Percentiles rank a stretch among this genome's conserved stretches.
These are phyloP conservation scores for Rhodophaea formosa DNA, from an alignment of 2,888 invertebrate species.

Conservation along the genomic window DNA sequence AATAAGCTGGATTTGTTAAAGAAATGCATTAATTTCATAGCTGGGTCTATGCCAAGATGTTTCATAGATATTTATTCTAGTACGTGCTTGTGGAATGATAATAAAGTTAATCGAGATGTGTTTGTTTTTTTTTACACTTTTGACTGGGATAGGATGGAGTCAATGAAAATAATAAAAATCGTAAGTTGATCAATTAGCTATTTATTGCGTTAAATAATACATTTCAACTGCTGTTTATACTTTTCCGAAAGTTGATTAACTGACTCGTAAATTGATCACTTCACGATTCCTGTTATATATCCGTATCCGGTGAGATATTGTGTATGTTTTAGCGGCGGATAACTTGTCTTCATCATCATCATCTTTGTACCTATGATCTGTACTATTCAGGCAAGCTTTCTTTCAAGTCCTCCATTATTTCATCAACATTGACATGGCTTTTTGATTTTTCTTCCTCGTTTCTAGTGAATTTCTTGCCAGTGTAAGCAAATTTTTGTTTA, in stretches of 20 bases:
- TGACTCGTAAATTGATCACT: too few species aligned
- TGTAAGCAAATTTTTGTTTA: conserved; percentile 60
- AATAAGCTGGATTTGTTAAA: conserved; percentile 11
- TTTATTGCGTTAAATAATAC: too few species aligned
- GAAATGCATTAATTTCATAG: conserved; percentile 12
- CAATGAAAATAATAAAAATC: too few species aligned
- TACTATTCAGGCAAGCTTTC: conserved; percentile 64
- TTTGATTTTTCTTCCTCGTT: conserved; percentile 31
- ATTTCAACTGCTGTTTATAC: too few species aligned
- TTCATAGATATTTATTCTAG: conserved; percentile 22
- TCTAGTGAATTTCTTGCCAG: conserved; percentile 56
- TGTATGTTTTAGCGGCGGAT: too few species aligned
- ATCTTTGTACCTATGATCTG: too few species aligned
- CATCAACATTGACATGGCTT: conserved; percentile 56
- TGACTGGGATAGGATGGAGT: too few species aligned
- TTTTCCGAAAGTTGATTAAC: too few species aligned
- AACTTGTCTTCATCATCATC: too few species aligned
- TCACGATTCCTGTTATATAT: too few species aligned
- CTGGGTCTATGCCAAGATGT: conserved; percentile 29
- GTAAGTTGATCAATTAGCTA: too few species aligned
- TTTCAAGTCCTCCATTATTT: conserved; percentile 66
- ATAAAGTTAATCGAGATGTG: conserved; percentile 26
- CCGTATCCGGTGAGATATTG: too few species aligned
- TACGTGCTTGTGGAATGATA: conserved; percentile 33
- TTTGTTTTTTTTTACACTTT: not conserved